Evolutionary conservation across 2,113 vertebrate genomes (phyloP).

Genomic region (human): DNA sequence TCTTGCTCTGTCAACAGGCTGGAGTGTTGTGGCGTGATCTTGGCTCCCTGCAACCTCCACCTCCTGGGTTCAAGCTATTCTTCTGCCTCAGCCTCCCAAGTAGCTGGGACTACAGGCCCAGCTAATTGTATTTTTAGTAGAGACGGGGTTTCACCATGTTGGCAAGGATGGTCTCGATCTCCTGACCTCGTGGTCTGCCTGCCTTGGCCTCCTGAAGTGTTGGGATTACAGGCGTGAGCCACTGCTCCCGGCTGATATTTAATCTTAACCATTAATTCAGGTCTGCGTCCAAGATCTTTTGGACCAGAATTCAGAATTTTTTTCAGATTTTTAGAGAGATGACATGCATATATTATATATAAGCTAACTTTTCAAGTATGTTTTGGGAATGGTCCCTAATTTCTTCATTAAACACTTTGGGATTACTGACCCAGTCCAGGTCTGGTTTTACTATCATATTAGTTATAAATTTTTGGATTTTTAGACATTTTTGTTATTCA

Average conservation of each 20-base stretch:
- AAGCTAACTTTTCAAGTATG: background rate
- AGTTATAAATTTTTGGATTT: slow-evolving; percentile 2
- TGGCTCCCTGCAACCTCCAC: no score
- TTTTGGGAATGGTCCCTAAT: background rate
- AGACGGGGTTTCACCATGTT: no score
- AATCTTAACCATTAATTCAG: background rate
- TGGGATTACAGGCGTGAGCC: no score
- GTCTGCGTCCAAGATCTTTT: background rate
- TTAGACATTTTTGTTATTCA: slow-evolving; percentile 18
- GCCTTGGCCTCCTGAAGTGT: no score
- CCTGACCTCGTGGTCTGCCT: no score
- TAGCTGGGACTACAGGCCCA: no score
- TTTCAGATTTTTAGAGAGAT: background rate
- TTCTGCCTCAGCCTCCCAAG: no score
- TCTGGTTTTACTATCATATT: background rate
- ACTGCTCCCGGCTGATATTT: background rate
- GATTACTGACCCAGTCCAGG: background rate
- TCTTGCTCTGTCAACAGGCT: no score
- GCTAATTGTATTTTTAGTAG: no score
- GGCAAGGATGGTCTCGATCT: no score
- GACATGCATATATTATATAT: background rate
- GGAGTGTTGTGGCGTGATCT: no score
- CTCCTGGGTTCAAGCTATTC: no score
- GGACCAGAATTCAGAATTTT: background rate
- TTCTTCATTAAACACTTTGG: background rate